Base-by-base conservation (phyloP, 1,140 invertebrate genomes). In the Scaptomyza pallida region DNA sequence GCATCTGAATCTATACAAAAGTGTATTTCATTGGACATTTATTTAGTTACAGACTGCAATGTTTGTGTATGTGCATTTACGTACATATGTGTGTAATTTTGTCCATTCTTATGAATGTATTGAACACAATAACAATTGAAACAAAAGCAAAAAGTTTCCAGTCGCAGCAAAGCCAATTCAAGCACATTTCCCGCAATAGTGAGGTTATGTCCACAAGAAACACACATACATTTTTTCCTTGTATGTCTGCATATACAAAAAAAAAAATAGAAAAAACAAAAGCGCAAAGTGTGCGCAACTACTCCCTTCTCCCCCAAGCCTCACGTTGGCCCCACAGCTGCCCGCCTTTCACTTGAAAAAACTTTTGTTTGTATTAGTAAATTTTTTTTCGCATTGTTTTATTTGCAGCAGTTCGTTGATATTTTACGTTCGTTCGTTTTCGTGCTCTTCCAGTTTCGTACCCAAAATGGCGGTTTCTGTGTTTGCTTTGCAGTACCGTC, bases 341-440 rank as follows among this genome's bases (percentile, higher is more conserved):
- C 33, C 48, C 63, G 51, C 78, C 82, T 82, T 88, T 88, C 82
- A 88, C 82, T 81, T 88, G 82, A 72, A 55, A 65, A 65, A 71
- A 55, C 17, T 62, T 77, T 68, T 41, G 63, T 71, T 85, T 86
- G 80, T 85, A 74, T 85, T 74, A 54, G 81, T 69, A 64, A 40
- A 37, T 77, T 76, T 78, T 71, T n/a, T 73, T 83, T 88, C 54
- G 82, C 82, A 88, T 78, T 85, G 72, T 71, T 88, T 88, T 64
- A 5, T 30, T 21, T 74, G 72, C 54, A 75, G 73, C 70, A 43
- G 68, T 86, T 86, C 81, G 82, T 86, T 88, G 78, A 82, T 82
- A 78, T 86, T 81, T 88, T 71, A 75, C 48, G 48, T 64, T 65
- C 59, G 60, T 65, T 70, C 47, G 60, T 57, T 76, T 73, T 40